phyloP scores from a whole-genome alignment of 2,113 vertebrate species.

The Scolopax mira region DNA sequence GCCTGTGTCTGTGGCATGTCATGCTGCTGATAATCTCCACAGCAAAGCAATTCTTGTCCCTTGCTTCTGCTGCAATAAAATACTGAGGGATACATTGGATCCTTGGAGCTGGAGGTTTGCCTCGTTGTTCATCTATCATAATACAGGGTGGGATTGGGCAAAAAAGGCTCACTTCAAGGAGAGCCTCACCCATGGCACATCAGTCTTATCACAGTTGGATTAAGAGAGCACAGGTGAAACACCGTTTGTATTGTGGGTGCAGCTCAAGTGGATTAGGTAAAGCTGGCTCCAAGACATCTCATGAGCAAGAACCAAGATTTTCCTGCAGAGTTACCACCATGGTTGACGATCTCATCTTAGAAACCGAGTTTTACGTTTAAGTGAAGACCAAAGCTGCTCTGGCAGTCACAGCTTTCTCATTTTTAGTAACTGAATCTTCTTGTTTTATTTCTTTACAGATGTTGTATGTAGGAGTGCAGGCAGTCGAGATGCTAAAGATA shows the following conservation, averaged over 20 bases:
- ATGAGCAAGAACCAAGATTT: background rate
- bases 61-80: background rate
- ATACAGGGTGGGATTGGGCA: background rate
- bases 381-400: background rate
- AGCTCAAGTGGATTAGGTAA: background rate
- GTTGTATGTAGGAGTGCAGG: background rate
- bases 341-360: background rate
- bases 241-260: background rate
- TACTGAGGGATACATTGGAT: fast-evolving
- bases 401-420: background rate
- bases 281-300: background rate
- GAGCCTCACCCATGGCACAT: background rate
- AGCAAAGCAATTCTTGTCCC: background rate
- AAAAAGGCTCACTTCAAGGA: background rate
- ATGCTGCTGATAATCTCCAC: background rate
- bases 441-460: background rate
- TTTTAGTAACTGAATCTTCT: background rate
- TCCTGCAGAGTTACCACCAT: background rate
- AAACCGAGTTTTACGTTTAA: background rate
- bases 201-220: background rate
- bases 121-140: fast-evolving
- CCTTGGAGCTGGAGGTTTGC: background rate
- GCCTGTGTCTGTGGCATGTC: background rate
- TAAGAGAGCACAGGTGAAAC: background rate
- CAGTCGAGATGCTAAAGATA: background rate